Base-by-base conservation (phyloP, 1,140 invertebrate genomes). In the Drosophila prosaltans region DNA sequence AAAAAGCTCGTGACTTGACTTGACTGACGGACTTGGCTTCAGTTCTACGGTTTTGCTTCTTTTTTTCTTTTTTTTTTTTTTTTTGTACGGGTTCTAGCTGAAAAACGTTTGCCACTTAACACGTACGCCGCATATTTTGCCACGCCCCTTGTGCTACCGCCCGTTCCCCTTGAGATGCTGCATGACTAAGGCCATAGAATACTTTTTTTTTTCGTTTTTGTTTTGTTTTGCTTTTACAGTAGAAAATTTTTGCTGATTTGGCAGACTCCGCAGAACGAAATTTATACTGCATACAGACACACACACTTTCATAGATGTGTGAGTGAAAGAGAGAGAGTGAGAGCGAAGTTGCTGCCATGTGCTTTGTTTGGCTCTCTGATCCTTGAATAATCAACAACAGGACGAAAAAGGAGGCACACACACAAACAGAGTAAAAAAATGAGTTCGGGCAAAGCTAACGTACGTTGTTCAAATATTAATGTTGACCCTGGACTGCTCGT, bases 91-190 rank as follows among this genome's bases (percentile, higher is more conserved):
- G 60, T 71, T 77, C 66, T 60, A 69, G 79, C 86, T 88, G 83
- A 89, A 88, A 86, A 88, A 88, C 83, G 83, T 89, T 89, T 88
- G 83, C 83, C 84, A 88, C 83, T 88, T 88, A 88, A 88, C 83
- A 88, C 83, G 83, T 88, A 88, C 83, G 84, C 83, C 83, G 83
- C 84, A 89, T 88, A 88, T 88, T 88, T 88, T 88, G 80, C 76
- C 84, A 83, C 77, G 73, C 77, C 80, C 54, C 45, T 41, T 45
- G 21, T n/a, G 45, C 51, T 28, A 16, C 16, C 7, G 28, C 36
- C 11, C 30, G 28, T 48, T 64, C 67, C 28, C 61, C 45, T 51
- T 26, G 45, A 51, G 45, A 51, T 72, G 48, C 32, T 61, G 60
- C 36, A 39, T 63, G 45, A 6, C 45, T 51, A 51, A 51, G 45